Percentiles rank a stretch among this genome's conserved stretches.
These are phyloP conservation scores for Rattus rattus DNA, from an alignment of 2,113 vertebrate genomes.

Conservation along the genomic window DNA sequence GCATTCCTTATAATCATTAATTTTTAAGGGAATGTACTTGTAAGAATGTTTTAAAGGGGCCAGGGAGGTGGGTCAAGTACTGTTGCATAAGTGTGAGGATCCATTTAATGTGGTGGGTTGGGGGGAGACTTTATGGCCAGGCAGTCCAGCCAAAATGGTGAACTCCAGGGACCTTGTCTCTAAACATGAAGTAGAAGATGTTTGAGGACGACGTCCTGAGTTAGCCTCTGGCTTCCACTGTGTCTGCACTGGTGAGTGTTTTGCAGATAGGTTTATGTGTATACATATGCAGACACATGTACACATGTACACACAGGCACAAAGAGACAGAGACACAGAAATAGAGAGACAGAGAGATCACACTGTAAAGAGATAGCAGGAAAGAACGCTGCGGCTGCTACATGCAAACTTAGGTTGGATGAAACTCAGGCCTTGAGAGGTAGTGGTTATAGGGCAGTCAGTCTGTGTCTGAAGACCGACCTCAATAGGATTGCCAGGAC, in stretches of 20 bases:
- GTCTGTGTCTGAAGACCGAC: neutral
- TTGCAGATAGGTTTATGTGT: neutral
- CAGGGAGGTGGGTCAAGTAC: accelerated
- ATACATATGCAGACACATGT: neutral
- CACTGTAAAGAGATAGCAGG: accelerated
- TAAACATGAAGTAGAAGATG: neutral
- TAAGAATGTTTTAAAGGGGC: neutral
- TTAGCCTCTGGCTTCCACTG: neutral
- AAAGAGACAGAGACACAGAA: neutral
- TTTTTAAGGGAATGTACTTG: neutral
- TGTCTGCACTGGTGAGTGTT: neutral
- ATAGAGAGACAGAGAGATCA: neutral
- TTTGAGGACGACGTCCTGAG: neutral
- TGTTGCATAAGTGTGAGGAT: neutral
- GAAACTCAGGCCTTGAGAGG: neutral
- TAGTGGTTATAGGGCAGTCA: too few relatives aligned
- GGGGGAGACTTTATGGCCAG: neutral
- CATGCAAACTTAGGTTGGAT: neutral
- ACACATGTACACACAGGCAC: neutral
- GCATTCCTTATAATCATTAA: neutral
- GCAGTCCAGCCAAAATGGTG: neutral
- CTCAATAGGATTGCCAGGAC: accelerated
- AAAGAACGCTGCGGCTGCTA: accelerated
- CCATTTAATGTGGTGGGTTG: neutral
- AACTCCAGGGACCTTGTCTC: neutral